A percentile compares a stretch with the other conserved stretches of the same genome.
Evolutionary conservation across 2,888 invertebrate species (phyloP).

Genomic region (Julus scandinavius): DNA sequence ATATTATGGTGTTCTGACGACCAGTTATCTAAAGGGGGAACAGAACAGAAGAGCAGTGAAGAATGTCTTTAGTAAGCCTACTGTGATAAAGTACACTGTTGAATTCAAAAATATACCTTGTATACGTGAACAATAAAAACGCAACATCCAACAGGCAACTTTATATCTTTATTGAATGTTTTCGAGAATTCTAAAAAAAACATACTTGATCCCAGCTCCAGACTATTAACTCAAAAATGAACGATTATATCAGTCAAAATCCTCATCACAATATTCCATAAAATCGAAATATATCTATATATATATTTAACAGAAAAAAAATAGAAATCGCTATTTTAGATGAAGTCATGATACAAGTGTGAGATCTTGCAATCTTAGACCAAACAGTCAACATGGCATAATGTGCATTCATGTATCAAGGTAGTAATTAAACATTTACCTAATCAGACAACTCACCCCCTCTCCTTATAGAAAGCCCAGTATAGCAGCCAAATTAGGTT

Average conservation of each 20-base stretch:
- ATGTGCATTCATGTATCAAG: conserved; percentile 21
- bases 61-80: too few relatives aligned
- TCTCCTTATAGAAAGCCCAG: too few relatives aligned
- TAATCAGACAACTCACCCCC: background rate
- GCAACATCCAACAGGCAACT: conserved; percentile 5
- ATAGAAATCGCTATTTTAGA: conserved; percentile 47
- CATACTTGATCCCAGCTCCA: conserved; percentile 51
- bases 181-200: conserved; percentile 47
- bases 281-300: conserved; percentile 49
- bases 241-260: conserved; percentile 50
- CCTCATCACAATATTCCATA: conserved; percentile 49
- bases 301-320: conserved; percentile 50
- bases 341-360: conserved; percentile 39
- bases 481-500: too few relatives aligned
- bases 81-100: too few relatives aligned
- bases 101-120: too few relatives aligned
- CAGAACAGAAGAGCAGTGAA: too few relatives aligned
- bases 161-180: conserved; percentile 46
- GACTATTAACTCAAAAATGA: conserved; percentile 37
- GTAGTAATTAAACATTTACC: background rate
- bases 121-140: conserved; percentile 20
- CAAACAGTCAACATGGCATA: conserved; percentile 30
- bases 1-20: too few relatives aligned
- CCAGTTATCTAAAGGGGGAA: too few relatives aligned
- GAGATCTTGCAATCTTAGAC: conserved; percentile 39